These are phyloP conservation scores for Pelvicachromis taeniatus DNA, from an alignment of 2,113 vertebrate species.

Conservation along the genomic window DNA sequence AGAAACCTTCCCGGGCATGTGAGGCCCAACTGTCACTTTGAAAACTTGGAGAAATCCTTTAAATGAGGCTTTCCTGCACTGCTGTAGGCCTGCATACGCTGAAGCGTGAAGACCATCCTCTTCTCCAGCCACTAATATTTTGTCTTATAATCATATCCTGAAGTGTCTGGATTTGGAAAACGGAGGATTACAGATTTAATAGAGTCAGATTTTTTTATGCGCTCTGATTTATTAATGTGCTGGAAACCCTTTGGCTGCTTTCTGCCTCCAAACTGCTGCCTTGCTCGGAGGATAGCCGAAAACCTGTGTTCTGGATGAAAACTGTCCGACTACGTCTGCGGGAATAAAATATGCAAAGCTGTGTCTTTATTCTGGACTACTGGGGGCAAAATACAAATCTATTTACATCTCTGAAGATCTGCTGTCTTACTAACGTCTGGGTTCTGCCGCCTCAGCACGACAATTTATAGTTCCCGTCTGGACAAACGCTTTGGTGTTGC, in stretches of 20 bases:
- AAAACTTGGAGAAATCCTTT: neutral
- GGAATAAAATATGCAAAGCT: neutral
- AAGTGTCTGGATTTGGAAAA: neutral
- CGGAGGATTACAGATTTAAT: neutral
- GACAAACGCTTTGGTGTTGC: neutral
- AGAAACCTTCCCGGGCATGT: fast-evolving
- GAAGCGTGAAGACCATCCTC: fast-evolving
- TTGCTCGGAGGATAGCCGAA: neutral
- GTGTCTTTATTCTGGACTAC: neutral
- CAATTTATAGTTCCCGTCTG: fast-evolving
- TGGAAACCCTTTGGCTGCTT: fast-evolving
- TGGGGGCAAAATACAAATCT: fast-evolving
- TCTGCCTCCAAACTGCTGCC: neutral
- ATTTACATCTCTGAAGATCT: neutral
- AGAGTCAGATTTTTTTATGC: neutral
- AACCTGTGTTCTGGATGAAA: neutral
- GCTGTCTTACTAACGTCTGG: neutral
- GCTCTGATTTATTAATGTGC: neutral
- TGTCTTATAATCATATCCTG: neutral
- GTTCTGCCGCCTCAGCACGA: fast-evolving
- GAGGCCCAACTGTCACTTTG: neutral
- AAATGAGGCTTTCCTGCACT: fast-evolving
- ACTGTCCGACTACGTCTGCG: fast-evolving
- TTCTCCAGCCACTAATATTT: fast-evolving
- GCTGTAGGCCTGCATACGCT: neutral